Base-by-base conservation (phyloP, 1,140 invertebrate genomes). In the Sarcophaga peregrina region DNA sequence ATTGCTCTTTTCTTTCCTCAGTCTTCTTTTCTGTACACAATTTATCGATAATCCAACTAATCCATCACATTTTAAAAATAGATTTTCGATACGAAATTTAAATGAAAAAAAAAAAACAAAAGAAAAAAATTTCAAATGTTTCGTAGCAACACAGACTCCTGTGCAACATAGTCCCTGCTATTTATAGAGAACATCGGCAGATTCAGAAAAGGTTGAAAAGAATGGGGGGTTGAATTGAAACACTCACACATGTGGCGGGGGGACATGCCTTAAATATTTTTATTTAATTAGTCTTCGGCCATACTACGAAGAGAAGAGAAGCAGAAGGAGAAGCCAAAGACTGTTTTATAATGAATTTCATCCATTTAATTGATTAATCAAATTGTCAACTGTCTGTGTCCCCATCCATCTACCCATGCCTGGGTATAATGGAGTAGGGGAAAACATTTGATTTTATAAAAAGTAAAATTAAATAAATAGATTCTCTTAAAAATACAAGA, bases 281-380 rank as follows among this genome's bases (percentile, higher is more conserved):
- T 20, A 68, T 68, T 68, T 68, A 68, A 68, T 68, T 68, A 68
- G 62, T 68, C 54, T 15, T 6, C n/a, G 15, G 10, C 54, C 7
- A 20, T 8, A 20, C 17, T 37, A 68, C 62, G 25, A 37, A 37
- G 25, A 37, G 25, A 1, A 37, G 25, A 4, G 25, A 4, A n/a
- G 20, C 58, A 68, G 20, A 68, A 25, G 20, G 8, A 68, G 62
- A 68, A 68, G 62, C 2, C 25, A 37, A 52, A 52, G 8, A 10
- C 13, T 52, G 48, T 52, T 10, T 52, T 52, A 52, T 10, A 52
- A 68, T 15, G 15, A 68, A 68, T 6, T 25, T 8, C 6, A 68
- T n/a, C 17, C n/a, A 68, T 68, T 68, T 20, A 68, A 68, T 68
- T 68, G 62, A 68, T 68, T 68, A 68, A 68, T 68, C 62, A 68